Percentiles rank a stretch among this genome's conserved stretches.
These are phyloP conservation scores for Leptodactylus fallax DNA, from an alignment of 2,797 vertebrate species.

Conservation along the genomic window DNA sequence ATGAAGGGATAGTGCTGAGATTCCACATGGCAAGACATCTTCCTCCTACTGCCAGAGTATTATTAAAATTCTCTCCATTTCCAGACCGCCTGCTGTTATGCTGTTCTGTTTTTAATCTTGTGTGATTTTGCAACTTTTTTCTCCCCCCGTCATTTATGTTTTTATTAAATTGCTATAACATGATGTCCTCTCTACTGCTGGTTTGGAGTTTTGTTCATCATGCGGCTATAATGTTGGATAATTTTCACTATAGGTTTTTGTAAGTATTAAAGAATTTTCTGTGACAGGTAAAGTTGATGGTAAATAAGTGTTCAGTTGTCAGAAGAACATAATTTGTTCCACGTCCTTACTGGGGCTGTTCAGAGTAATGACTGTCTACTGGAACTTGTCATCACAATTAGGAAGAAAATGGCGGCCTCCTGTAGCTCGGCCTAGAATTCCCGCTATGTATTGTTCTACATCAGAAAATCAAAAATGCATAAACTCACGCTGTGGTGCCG, in stretches of 20 bases:
- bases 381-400: not conserved
- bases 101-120: not conserved
- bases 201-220: not conserved
- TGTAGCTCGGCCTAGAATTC: not conserved
- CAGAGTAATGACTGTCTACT: not conserved
- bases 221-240: not conserved
- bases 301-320: not conserved
- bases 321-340: too few species aligned
- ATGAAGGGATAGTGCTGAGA: not conserved
- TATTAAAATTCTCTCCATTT: not conserved
- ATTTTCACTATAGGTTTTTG: not conserved
- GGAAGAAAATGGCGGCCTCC: too few species aligned
- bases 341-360: too few species aligned
- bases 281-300: not conserved
- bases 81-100: constrained; percentile 30
- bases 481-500: not conserved
- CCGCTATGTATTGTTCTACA: not conserved
- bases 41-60: too few species aligned
- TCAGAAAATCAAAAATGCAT: not conserved
- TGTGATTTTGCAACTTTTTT: not conserved
- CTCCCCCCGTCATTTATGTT: not conserved
- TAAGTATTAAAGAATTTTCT: not conserved
- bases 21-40: not conserved
- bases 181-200: too few species aligned
- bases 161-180: not conserved